A percentile compares a stretch with the other conserved stretches of the same genome.
Conservation (phyloP, 2,113 vertebrate genomes). For the Pelobates fuscus region DNA sequence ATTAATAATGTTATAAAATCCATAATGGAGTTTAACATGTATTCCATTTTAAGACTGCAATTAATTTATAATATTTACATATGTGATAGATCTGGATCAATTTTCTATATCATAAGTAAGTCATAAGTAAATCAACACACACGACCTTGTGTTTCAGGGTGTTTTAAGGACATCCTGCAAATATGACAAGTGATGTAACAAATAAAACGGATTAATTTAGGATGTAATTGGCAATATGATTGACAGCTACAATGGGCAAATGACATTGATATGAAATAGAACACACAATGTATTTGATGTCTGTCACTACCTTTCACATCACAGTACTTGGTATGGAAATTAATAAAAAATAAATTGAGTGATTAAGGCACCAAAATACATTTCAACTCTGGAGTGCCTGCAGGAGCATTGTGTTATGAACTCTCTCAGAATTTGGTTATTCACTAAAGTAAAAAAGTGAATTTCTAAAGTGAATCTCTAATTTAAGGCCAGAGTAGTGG, state of each 20-base stretch:
- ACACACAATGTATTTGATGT: slow-evolving; percentile 3
- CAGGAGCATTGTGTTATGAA: too few species aligned
- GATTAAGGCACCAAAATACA: too few species aligned
- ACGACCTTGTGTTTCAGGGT: background rate
- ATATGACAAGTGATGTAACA: background rate
- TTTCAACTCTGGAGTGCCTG: too few species aligned
- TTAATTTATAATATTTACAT: background rate
- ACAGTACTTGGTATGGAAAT: background rate
- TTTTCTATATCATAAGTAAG: background rate
- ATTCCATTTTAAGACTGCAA: too few species aligned
- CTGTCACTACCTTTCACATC: background rate
- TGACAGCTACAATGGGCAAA: background rate
- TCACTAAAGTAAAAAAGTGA: too few species aligned
- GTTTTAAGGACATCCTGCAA: background rate
- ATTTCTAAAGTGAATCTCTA: too few species aligned
- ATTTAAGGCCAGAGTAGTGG: too few species aligned
- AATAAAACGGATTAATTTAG: background rate
- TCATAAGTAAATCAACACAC: background rate
- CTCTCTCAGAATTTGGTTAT: too few species aligned
- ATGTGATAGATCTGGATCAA: background rate
- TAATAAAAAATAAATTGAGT: too few species aligned
- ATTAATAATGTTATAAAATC: too few species aligned
- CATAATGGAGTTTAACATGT: too few species aligned
- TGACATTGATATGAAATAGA: slow-evolving; percentile 2
- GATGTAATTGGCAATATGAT: background rate